Evolutionary conservation across 1,140 invertebrate species (phyloP), one percentile per base, ranked within the genome.

Genomic region (Globodera rostochiensis): DNA sequence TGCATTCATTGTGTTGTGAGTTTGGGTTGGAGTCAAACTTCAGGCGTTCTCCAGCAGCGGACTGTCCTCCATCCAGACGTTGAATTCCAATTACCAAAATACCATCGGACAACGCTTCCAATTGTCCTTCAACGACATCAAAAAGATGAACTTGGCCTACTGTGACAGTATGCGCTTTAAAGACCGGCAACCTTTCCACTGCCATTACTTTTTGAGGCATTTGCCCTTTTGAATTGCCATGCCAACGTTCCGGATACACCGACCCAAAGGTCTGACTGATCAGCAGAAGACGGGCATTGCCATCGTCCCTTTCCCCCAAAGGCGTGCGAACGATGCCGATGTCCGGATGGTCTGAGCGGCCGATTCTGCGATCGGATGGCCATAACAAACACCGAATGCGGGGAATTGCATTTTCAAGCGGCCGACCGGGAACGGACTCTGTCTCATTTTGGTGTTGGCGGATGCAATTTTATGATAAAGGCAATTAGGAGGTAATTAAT

Each of bases 71-170:
- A 50, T 80, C 53, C 25, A 46, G 0, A 79, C 82, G 9, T 45
- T 82, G 3, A 82, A 83, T 66, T 6, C 46, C 25, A 83, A 83
- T 45, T 83, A 83, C 60, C 82, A 83, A 64, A n/a, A 36, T 7
- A 83, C 82, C 25, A 83, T 83, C 21, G 82, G 82, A n/a, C 82
- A 83, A 85, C 76, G 82, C 46, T 47, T 84, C 47, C 82, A 50
- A 25, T 60, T 83, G 9, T 80, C 82, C 19, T 83, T 83, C 67
- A 82, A 83, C 47, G 82, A 83, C 60, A 74, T 83, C 15, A 83
- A 83, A 57, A 83, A 83, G 57, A 85, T 83, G 45, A 83, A 83
- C 60, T 81, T 82, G 49, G 82, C 82, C 69, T 83, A 83, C 64
- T 83, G 82, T 25, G 25, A 57, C 64, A 47, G 82, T 83, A 13